These are phyloP conservation scores for Oreochromis spilurus DNA, from an alignment of 2,113 vertebrate genomes.

Conservation along the genomic window DNA sequence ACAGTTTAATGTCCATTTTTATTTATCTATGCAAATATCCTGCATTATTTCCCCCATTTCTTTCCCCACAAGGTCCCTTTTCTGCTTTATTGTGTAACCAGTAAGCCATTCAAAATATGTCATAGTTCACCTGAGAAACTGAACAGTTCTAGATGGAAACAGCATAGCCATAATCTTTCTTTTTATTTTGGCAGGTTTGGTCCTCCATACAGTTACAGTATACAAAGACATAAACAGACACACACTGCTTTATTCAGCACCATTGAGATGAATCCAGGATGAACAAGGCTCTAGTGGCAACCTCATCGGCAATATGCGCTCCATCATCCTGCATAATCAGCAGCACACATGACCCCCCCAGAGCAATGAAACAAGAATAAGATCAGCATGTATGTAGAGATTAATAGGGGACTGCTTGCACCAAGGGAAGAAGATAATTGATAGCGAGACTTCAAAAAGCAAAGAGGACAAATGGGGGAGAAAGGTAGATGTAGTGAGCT, in stretches of 20 bases:
- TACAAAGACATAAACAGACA: neutral
- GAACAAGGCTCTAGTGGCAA: constrained; percentile 4
- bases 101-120: neutral
- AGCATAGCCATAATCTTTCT: neutral
- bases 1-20: neutral
- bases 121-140: neutral
- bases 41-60: neutral
- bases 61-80: neutral
- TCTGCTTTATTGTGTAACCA: neutral
- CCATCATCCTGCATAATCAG: constrained; percentile 31
- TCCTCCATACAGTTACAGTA: neutral
- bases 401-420: neutral
- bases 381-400: constrained; percentile 1
- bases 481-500: neutral
- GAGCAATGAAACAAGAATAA: neutral
- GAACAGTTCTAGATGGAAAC: neutral
- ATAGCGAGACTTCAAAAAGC: neutral
- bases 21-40: neutral
- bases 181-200: neutral
- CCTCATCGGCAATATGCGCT: neutral
- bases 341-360: neutral
- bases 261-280: neutral
- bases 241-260: neutral
- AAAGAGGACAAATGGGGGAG: neutral
- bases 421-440: neutral